phyloP scores from a whole-genome alignment of 1,140 invertebrate genomes.

The Bombus waltoni region DNA sequence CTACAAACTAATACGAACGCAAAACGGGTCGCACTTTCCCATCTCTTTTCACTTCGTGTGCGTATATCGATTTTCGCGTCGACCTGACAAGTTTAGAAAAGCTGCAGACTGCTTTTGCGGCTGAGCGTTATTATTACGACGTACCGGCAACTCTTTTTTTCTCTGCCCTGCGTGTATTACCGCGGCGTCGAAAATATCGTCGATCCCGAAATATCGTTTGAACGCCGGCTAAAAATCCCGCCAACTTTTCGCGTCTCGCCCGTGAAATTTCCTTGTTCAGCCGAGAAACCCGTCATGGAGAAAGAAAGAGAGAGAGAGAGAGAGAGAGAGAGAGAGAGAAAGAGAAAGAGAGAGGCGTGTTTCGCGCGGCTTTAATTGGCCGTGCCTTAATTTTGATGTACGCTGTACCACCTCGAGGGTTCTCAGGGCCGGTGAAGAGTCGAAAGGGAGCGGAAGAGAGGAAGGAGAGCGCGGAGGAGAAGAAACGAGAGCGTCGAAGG shows the following conservation, averaged over 20 bases:
- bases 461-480: slow-evolving; percentile 41
- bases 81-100: slow-evolving; percentile 51
- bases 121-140: slow-evolving; percentile 24
- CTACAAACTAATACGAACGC: slow-evolving; percentile 26
- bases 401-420: slow-evolving; percentile 71
- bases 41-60: background rate
- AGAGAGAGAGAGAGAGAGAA: background rate
- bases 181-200: slow-evolving; percentile 11
- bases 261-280: slow-evolving; percentile 1
- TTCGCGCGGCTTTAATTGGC: slow-evolving; percentile 76
- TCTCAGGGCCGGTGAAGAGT: slow-evolving; percentile 65
- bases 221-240: background rate
- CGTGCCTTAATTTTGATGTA: slow-evolving; percentile 78
- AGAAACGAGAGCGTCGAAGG: slow-evolving; percentile 49
- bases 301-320: background rate
- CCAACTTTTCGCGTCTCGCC: slow-evolving; percentile 22
- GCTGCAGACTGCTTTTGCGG: slow-evolving; percentile 23
- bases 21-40: slow-evolving; percentile 1
- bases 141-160: slow-evolving; percentile 16
- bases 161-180: background rate
- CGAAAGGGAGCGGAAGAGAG: slow-evolving; percentile 40
- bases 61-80: slow-evolving; percentile 43
- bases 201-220: slow-evolving; percentile 28
- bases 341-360: slow-evolving; percentile 6
- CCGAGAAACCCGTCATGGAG: background rate